Evolutionary conservation across 2,888 invertebrate genomes (phyloP).

Genomic region (Zootermopsis nevadensis): DNA sequence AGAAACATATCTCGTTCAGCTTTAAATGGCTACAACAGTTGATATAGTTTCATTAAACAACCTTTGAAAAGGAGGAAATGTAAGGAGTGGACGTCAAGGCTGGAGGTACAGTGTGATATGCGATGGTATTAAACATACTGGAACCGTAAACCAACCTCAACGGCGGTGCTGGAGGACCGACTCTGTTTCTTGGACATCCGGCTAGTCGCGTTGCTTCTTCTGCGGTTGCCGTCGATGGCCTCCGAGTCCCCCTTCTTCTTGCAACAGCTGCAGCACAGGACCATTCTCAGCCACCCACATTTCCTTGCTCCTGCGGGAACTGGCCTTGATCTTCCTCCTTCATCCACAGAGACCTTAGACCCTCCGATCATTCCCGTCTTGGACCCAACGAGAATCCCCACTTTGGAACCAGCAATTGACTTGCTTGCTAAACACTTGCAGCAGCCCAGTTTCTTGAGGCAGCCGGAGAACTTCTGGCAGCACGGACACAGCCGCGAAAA

Average conservation of each 20-base stretch:
- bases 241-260: not conserved
- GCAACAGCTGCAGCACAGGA: slow-evolving; percentile 11
- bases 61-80: too few species aligned
- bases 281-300: not conserved
- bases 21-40: too few species aligned
- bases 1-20: too few species aligned
- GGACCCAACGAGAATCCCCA: slow-evolving; percentile 1
- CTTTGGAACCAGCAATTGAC: slow-evolving; percentile 10
- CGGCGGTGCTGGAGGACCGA: slow-evolving; percentile 31
- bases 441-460: not conserved
- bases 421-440: not conserved
- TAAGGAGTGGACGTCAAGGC: too few species aligned
- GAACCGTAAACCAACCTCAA: slow-evolving; percentile 37
- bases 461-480: slow-evolving; percentile 2
- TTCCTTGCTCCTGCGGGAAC: not conserved
- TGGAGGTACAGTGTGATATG: too few species aligned
- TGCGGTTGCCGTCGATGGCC: not conserved
- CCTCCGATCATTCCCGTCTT: not conserved
- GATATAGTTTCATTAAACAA: too few species aligned
- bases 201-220: slow-evolving; percentile 26
- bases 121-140: too few species aligned
- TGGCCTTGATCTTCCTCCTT: not conserved
- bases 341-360: not conserved
- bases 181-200: slow-evolving; percentile 49
- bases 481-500: not conserved